phyloP scores from a whole-genome alignment of 2,888 invertebrate species.

The Apodemia zela region DNA sequence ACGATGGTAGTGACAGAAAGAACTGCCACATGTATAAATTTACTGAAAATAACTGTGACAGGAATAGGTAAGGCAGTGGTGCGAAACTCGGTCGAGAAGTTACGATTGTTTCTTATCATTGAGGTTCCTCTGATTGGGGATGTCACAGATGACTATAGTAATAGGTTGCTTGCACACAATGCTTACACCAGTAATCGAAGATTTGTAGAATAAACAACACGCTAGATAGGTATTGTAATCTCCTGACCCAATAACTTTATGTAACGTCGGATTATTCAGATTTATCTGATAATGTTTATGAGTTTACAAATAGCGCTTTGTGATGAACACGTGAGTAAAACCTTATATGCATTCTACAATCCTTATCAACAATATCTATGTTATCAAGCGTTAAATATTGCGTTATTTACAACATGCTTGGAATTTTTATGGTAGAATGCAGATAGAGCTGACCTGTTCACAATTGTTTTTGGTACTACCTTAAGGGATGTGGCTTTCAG shows the following conservation, averaged over 20 bases:
- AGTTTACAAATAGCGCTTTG: not conserved
- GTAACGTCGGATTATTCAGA: not conserved
- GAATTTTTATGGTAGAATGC: not conserved
- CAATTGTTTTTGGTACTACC: not conserved
- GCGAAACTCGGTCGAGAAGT: too few species aligned
- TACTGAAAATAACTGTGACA: too few species aligned
- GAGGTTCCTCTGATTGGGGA: too few species aligned
- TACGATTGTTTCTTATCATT: too few species aligned
- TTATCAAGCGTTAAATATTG: conserved; percentile 6
- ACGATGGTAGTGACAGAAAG: too few species aligned
- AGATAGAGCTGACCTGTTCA: not conserved
- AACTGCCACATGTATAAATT: too few species aligned
- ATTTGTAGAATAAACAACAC: not conserved
- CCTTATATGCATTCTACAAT: not conserved
- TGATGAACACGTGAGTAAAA: conserved; percentile 8
- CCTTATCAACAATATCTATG: conserved; percentile 4
- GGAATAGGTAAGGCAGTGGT: too few species aligned
- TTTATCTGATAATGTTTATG: conserved; percentile 9
- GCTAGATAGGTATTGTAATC: not conserved
- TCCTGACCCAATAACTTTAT: conserved; percentile 3
- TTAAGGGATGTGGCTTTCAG: not conserved
- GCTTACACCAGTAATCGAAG: not conserved
- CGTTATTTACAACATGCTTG: not conserved
- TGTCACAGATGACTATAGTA: too few species aligned
- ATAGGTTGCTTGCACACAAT: too few species aligned